Percentiles rank a stretch among this genome's conserved stretches.
Evolutionary conservation across 2,113 vertebrate species (phyloP).

Genomic region (Andinoacara biseriatus): DNA sequence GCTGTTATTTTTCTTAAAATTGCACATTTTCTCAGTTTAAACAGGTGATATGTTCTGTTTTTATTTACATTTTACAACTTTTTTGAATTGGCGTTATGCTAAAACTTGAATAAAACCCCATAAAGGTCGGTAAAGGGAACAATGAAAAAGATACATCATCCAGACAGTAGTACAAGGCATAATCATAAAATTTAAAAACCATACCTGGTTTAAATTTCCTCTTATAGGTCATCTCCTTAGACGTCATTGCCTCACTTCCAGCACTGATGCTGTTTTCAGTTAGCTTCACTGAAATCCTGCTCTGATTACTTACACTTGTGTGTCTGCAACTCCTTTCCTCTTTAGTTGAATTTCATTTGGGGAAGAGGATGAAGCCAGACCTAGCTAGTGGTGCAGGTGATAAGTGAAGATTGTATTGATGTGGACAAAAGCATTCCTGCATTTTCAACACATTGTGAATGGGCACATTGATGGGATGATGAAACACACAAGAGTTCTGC

Average conservation of each 20-base stretch:
- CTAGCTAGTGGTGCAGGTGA: neutral
- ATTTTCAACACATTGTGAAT: neutral
- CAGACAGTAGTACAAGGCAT: neutral
- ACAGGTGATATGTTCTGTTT: neutral
- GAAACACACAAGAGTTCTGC: neutral
- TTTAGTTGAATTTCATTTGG: neutral
- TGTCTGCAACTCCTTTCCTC: neutral
- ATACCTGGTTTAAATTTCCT: neutral
- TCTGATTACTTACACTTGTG: neutral
- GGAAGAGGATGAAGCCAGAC: neutral
- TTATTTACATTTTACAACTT: neutral
- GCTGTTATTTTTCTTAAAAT: neutral
- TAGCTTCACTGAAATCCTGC: neutral
- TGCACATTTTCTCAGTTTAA: neutral
- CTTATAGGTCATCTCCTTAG: neutral
- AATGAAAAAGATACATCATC: neutral
- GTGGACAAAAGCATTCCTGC: neutral
- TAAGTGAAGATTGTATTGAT: neutral
- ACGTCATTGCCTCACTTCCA: neutral
- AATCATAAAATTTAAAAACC: neutral
- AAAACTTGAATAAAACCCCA: neutral
- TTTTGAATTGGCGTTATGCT: neutral
- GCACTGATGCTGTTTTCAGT: neutral
- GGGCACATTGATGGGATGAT: neutral
- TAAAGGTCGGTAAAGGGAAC: neutral